These are phyloP conservation scores for Dynastes grantii DNA, from an alignment of 2,888 invertebrate genomes.

Conservation along the genomic window DNA sequence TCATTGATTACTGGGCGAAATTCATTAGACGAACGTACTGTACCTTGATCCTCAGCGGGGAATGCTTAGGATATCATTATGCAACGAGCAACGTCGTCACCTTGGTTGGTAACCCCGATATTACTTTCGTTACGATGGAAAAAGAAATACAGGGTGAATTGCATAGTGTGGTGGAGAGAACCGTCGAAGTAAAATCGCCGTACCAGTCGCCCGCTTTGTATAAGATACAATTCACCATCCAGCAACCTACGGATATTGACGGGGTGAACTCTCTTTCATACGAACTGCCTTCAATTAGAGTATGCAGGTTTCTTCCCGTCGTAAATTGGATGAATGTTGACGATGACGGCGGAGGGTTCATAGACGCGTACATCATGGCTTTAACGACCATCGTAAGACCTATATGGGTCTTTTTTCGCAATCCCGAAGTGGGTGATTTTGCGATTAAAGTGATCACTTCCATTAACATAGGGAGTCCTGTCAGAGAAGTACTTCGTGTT, in stretches of 20 bases:
- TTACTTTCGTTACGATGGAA: neutral
- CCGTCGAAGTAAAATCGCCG: neutral
- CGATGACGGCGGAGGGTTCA: neutral
- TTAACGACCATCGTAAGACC: neutral
- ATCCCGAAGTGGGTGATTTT: neutral
- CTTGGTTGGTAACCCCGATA: slow-evolving; percentile 40
- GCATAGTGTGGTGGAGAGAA: neutral
- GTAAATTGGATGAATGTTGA: neutral
- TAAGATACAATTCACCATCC: neutral
- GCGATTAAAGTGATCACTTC: no score
- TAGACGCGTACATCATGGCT: neutral
- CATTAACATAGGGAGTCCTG: no score
- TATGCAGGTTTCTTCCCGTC: neutral
- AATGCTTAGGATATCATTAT: slow-evolving; percentile 37
- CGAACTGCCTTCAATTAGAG: neutral
- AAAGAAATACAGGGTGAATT: neutral
- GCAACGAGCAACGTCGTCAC: slow-evolving; percentile 33
- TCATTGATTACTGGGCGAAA: slow-evolving; percentile 39
- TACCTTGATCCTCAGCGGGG: slow-evolving; percentile 40
- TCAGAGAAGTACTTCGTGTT: no score
- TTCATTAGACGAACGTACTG: slow-evolving; percentile 17
- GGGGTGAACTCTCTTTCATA: neutral
- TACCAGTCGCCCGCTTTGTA: neutral
- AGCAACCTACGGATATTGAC: neutral
- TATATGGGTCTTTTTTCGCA: neutral